These are phyloP conservation scores for Thysanoteuthis rhombus DNA, from an alignment of 2,888 invertebrate species.

Conservation along the genomic window DNA sequence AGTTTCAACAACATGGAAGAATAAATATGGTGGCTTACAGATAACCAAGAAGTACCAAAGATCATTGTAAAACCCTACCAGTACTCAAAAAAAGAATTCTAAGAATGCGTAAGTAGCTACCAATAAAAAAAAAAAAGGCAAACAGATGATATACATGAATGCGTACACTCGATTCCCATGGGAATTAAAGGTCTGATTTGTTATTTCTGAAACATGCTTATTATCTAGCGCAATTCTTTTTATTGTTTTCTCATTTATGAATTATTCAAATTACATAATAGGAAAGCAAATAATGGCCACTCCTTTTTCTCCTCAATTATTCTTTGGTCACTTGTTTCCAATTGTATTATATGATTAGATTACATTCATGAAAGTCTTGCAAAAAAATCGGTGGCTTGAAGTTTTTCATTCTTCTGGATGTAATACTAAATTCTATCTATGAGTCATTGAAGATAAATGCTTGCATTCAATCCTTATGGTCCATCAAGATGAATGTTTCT, in stretches of 20 bases:
- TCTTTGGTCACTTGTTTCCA: not conserved
- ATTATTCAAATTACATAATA: no score
- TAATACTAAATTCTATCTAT: not conserved
- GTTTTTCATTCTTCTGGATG: not conserved
- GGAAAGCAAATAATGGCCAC: not conserved
- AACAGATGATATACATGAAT: no score
- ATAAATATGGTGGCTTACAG: no score
- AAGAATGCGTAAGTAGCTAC: not conserved
- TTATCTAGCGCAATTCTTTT: not conserved
- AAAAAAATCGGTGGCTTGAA: not conserved
- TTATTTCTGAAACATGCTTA: no score
- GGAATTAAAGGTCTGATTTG: no score
- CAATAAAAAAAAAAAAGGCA: not conserved
- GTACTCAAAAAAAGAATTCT: no score
- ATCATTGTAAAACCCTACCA: no score
- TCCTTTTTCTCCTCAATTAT: not conserved
- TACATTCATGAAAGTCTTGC: not conserved
- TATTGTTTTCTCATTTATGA: not conserved
- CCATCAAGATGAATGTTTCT: not conserved
- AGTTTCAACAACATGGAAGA: no score
- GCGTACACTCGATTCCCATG: no score
- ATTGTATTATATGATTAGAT: not conserved
- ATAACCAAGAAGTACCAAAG: no score
- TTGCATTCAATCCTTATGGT: not conserved
- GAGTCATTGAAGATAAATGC: not conserved